Base-by-base conservation (phyloP, 2,113 vertebrate species). In the Corythornis madagascariensis region DNA sequence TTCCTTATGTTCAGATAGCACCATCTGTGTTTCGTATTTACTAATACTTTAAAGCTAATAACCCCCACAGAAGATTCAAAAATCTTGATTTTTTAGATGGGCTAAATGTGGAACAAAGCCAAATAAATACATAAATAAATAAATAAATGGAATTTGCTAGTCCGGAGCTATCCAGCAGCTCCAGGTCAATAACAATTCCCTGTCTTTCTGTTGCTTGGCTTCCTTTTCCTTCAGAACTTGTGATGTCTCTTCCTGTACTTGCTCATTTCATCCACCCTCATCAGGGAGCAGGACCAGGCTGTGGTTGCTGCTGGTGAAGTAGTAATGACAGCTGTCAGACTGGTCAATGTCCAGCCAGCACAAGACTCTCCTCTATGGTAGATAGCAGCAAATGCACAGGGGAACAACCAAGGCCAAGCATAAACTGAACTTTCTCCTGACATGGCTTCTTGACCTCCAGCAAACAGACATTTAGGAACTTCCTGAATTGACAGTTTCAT, bases 291-390 rank as follows among this genome's bases (percentile, higher is more conserved):
- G 45, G 24, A 66, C 40, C 73, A 78, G 52, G 25, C 42, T 47
- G 29, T 3, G 9, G 50, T 26, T 1, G 0, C 28, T 65, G 3
- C 40, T 31, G 22, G 35, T 48, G 52, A 82, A n/a, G 33, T 1
- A 48, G 63, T 19, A 85, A 48, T 26, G 25, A 65, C 25, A 69
- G 50, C 17, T 75, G 13, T 40, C 55, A 73, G 64, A 55, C 20
- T 13, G 31, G 52, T 50, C 31, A 28, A 14, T 16, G 16, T 38
- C 55, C n/a, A 22, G 17, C 33, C 33, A 81, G 60, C 45, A 40
- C 50, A 59, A 29, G 66, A 53, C 56, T 21, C 29, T 69, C 42
- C 60, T 66, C 50, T 48, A 1, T 14, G 13, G 52, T n/a, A 48
- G 50, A 33, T 61, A 78, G 31, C 26, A 78, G 45, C 72, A 89